phyloP scores from a whole-genome alignment of 1,140 invertebrate species.

The Papilio polytes region DNA sequence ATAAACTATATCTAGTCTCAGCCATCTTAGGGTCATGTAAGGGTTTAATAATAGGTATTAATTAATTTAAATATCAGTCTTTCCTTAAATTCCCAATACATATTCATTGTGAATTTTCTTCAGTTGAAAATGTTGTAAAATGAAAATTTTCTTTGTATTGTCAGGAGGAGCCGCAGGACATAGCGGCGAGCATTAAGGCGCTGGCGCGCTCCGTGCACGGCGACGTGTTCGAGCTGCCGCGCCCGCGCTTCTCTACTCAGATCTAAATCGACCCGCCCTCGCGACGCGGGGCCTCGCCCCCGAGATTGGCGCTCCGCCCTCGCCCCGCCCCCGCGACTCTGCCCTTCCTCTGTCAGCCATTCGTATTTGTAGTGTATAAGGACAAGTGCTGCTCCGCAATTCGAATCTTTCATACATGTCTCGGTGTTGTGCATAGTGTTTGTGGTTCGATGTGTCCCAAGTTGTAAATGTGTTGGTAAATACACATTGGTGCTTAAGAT shows the following conservation, averaged over 20 bases:
- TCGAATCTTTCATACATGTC: slow-evolving; percentile 51
- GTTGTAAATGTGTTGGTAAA: slow-evolving; percentile 47
- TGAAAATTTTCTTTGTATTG: slow-evolving; percentile 22
- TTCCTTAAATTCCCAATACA: too few species aligned
- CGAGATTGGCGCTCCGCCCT: too few species aligned
- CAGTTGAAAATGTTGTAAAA: neutral
- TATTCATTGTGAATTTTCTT: neutral
- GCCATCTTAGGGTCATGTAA: too few species aligned
- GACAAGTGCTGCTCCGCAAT: slow-evolving; percentile 49
- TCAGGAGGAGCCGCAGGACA: slow-evolving; percentile 85
- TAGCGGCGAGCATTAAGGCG: slow-evolving; percentile 94
- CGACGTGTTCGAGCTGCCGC: slow-evolving; percentile 93
- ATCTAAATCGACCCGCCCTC: slow-evolving; percentile 83
- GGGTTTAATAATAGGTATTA: too few species aligned
- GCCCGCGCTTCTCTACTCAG: slow-evolving; percentile 91
- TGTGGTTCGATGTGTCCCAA: slow-evolving; percentile 49
- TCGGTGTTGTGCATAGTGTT: slow-evolving; percentile 53
- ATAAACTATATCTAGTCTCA: too few species aligned
- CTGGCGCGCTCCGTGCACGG: slow-evolving; percentile 93
- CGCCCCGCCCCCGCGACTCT: neutral
- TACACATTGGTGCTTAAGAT: slow-evolving; percentile 69
- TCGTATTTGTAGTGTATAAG: slow-evolving; percentile 38
- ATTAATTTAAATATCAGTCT: too few species aligned
- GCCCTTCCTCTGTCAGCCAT: neutral
- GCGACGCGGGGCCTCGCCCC: neutral